These are phyloP conservation scores for Chrysocyon brachyurus DNA, from an alignment of 2,797 vertebrate species.

Conservation along the genomic window DNA sequence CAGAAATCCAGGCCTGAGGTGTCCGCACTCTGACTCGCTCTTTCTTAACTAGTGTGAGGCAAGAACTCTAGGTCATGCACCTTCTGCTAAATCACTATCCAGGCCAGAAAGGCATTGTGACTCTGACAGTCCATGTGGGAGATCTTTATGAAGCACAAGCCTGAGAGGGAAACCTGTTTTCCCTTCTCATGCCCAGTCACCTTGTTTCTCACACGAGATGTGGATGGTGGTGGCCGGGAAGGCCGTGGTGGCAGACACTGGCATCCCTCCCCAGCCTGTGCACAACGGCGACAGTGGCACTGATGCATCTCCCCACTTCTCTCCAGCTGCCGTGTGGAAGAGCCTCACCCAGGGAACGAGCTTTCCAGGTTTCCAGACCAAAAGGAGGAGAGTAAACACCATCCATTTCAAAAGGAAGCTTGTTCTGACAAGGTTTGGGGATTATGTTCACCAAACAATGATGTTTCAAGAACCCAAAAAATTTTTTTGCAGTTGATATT, in stretches of 20 bases:
- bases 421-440: slow-evolving; percentile 29
- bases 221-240: background rate
- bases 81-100: background rate
- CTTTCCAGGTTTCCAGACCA: background rate
- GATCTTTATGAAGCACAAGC: background rate
- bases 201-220: background rate
- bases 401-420: slow-evolving; percentile 58
- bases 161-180: background rate
- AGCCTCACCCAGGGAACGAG: background rate
- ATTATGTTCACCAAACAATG: background rate
- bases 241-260: fast-evolving
- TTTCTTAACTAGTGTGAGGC: background rate
- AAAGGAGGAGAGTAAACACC: slow-evolving; percentile 28
- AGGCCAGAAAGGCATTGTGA: background rate
- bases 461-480: background rate
- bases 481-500: background rate
- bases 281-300: fast-evolving
- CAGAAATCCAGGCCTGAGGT: background rate
- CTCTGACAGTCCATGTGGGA: background rate
- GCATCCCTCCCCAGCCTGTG: fast-evolving
- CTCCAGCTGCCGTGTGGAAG: fast-evolving
- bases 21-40: background rate
- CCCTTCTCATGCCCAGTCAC: background rate
- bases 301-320: background rate
- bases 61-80: background rate